These are phyloP conservation scores for Amphipoea oculea DNA, from an alignment of 2,888 invertebrate genomes.

Conservation along the genomic window DNA sequence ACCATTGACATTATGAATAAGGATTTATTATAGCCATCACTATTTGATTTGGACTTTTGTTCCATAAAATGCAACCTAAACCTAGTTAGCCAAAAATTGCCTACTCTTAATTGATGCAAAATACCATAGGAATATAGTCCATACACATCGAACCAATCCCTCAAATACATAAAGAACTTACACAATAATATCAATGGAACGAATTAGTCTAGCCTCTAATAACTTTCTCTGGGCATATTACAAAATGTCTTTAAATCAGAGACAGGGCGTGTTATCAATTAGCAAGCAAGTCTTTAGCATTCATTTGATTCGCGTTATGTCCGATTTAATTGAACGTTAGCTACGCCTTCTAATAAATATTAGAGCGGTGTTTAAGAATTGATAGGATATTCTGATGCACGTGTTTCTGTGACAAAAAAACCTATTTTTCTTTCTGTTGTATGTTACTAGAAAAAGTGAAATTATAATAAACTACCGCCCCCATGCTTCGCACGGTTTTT, in stretches of 20 bases:
- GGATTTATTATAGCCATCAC: background rate
- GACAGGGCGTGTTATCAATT: slow-evolving; percentile 78
- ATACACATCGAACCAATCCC: slow-evolving; percentile 22
- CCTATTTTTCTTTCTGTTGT: background rate
- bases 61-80: background rate
- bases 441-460: slow-evolving; percentile 32
- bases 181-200: slow-evolving; percentile 49
- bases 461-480: background rate
- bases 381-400: slow-evolving; percentile 29
- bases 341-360: slow-evolving; percentile 61
- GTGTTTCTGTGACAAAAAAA: too few species aligned
- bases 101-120: background rate
- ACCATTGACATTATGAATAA: background rate
- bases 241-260: slow-evolving; percentile 72
- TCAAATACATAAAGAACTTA: slow-evolving; percentile 32
- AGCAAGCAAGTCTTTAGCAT: slow-evolving; percentile 73
- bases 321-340: slow-evolving; percentile 73
- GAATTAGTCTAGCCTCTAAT: slow-evolving; percentile 45
- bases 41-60: background rate
- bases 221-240: slow-evolving; percentile 67
- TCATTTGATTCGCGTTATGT: slow-evolving; percentile 75
- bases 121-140: background rate
- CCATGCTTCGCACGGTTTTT: background rate
- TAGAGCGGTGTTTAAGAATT: slow-evolving; percentile 45
- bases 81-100: background rate